phyloP scores from a whole-genome alignment of 1,140 invertebrate species.

The Scaptodrosophila lebanonensis region DNA sequence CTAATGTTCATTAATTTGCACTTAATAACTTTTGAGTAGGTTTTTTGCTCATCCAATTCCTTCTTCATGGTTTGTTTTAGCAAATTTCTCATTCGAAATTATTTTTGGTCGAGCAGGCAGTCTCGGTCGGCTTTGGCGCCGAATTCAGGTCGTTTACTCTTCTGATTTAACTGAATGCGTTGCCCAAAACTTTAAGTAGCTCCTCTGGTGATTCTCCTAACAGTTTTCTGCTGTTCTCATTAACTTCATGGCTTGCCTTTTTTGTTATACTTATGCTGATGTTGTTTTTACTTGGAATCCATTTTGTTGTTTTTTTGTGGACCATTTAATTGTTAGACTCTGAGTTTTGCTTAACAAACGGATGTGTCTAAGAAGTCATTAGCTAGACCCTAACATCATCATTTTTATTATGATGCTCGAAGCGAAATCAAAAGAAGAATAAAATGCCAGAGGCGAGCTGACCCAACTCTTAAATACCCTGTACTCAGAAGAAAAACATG shows the following conservation, averaged over 20 bases:
- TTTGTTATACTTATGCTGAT: conserved; percentile 22
- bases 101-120: conserved; percentile 52
- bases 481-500: no score
- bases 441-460: no score
- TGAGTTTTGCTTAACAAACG: no score
- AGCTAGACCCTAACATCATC: no score
- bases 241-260: conserved; percentile 52
- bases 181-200: conserved; percentile 22
- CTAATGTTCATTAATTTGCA: conserved; percentile 74
- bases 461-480: no score
- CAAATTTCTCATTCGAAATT: conserved; percentile 52
- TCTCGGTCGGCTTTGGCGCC: conserved; percentile 22
- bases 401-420: no score
- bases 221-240: conserved; percentile 56
- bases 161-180: conserved; percentile 13
- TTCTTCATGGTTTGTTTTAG: conserved; percentile 21
- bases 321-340: no score
- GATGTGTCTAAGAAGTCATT: no score
- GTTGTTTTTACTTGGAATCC: conserved; percentile 42
- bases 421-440: no score
- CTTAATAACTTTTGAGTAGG: conserved; percentile 69
- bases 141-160: conserved; percentile 38
- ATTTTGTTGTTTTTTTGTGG: conserved; percentile 63
- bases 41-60: conserved; percentile 28
- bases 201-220: no score